phyloP scores from a whole-genome alignment of 2,888 invertebrate genomes.

The Leptarthrus brevirostris region DNA sequence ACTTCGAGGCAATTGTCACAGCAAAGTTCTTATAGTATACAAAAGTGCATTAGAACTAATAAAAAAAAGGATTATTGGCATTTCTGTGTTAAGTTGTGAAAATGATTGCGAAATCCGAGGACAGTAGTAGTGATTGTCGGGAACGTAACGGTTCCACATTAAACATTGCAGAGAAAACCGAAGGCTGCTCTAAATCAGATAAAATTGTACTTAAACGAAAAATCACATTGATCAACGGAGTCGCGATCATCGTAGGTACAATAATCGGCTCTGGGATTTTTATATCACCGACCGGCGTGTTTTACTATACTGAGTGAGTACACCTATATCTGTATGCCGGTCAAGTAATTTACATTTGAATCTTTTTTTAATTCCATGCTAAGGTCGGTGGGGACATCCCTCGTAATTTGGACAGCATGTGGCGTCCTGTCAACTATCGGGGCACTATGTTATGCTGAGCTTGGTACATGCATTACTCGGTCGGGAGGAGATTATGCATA shows the following conservation, averaged over 20 bases:
- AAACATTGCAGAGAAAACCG: not conserved
- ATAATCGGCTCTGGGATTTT: conserved; percentile 95
- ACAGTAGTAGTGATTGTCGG: too few species aligned
- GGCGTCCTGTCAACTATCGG: conserved; percentile 77
- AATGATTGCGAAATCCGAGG: not conserved
- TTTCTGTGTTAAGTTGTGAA: not conserved
- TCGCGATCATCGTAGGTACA: conserved; percentile 87
- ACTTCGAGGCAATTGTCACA: not conserved
- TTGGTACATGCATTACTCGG: conserved; percentile 74
- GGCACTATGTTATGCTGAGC: conserved; percentile 82
- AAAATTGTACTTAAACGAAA: conserved; percentile 82
- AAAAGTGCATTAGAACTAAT: not conserved
- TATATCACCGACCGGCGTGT: conserved; percentile 88
- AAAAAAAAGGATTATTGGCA: too few species aligned
- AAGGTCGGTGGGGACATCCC: conserved; percentile 69
- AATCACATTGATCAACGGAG: conserved; percentile 86
- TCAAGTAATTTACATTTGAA: conserved; percentile 93
- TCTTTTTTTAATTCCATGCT: too few species aligned
- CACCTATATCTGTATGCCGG: too few species aligned
- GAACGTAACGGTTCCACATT: not conserved
- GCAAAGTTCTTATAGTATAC: not conserved
- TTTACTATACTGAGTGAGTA: conserved; percentile 73
- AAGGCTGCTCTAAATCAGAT: conserved; percentile 58
- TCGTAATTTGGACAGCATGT: conserved; percentile 74
- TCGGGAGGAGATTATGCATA: conserved; percentile 59